A percentile compares a stretch with the other conserved stretches of the same genome.
These are phyloP conservation scores for Nymphalis io DNA, from an alignment of 1,140 invertebrate genomes.

Conservation along the genomic window DNA sequence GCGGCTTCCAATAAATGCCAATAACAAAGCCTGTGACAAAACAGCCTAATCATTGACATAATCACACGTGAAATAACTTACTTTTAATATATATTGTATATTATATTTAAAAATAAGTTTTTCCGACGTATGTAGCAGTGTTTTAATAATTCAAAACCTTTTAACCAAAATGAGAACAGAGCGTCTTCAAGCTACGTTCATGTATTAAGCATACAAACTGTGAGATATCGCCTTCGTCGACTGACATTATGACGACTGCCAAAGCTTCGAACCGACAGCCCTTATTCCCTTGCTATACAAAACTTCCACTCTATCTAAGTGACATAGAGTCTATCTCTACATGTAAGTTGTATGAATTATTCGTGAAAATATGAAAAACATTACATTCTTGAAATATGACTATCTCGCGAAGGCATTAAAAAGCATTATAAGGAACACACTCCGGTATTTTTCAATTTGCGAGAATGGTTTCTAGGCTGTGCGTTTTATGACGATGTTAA, in stretches of 20 bases:
- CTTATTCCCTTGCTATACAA: not conserved
- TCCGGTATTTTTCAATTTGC: constrained; percentile 76
- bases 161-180: constrained; percentile 43
- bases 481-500: constrained; percentile 48
- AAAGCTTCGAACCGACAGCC: not conserved
- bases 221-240: constrained; percentile 11
- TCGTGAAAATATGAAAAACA: constrained; percentile 64
- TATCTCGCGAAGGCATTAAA: constrained; percentile 46
- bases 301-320: not conserved
- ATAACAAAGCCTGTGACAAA: no score
- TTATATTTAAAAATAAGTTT: constrained; percentile 2
- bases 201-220: constrained; percentile 8
- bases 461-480: constrained; percentile 54
- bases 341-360: not conserved
- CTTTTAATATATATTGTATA: not conserved
- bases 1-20: no score
- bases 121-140: constrained; percentile 12
- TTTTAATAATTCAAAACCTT: constrained; percentile 52
- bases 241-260: constrained; percentile 38
- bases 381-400: constrained; percentile 47
- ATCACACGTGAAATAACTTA: no score
- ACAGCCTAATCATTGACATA: no score
- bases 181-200: constrained; percentile 18
- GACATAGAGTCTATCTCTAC: constrained; percentile 8
- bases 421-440: constrained; percentile 56